These are phyloP conservation scores for Auanema sp. DNA, from an alignment of 2,888 invertebrate species.

Conservation along the genomic window DNA sequence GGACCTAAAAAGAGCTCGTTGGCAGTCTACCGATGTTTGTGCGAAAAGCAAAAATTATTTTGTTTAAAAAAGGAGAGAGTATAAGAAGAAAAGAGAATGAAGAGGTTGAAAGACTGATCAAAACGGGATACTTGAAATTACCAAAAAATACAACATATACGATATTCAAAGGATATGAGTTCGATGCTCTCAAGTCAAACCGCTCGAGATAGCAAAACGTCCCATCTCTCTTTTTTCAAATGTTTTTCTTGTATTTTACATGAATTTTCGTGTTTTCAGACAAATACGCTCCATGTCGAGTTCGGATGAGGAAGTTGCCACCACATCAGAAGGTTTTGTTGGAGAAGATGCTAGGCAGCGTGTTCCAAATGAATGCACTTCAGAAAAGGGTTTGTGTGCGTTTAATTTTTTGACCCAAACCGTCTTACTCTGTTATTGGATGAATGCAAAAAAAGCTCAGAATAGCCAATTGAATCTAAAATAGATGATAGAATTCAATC, in stretches of 20 bases:
- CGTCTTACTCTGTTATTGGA: not conserved
- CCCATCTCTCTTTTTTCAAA: not conserved
- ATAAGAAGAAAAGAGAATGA: too few species aligned
- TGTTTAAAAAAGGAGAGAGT: too few species aligned
- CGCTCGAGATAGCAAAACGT: too few species aligned
- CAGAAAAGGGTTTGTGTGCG: constrained; percentile 51
- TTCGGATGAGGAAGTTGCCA: constrained; percentile 79
- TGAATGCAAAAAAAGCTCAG: not conserved
- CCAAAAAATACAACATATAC: too few species aligned
- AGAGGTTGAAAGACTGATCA: too few species aligned
- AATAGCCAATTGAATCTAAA: not conserved
- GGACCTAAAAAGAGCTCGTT: too few species aligned
- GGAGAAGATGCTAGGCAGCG: constrained; percentile 41
- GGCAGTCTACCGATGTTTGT: too few species aligned
- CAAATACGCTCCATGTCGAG: constrained; percentile 67
- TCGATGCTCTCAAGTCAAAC: too few species aligned
- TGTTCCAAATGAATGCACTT: constrained; percentile 49
- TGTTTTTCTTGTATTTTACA: not conserved
- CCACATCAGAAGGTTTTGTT: constrained; percentile 35
- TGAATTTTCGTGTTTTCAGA: constrained; percentile 24
- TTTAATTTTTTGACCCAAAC: constrained; percentile 4
- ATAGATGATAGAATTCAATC: not conserved
- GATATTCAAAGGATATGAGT: too few species aligned
- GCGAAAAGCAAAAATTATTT: too few species aligned
- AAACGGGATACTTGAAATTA: too few species aligned